phyloP scores from a whole-genome alignment of 2,888 invertebrate species.

The Orthosia incerta region DNA sequence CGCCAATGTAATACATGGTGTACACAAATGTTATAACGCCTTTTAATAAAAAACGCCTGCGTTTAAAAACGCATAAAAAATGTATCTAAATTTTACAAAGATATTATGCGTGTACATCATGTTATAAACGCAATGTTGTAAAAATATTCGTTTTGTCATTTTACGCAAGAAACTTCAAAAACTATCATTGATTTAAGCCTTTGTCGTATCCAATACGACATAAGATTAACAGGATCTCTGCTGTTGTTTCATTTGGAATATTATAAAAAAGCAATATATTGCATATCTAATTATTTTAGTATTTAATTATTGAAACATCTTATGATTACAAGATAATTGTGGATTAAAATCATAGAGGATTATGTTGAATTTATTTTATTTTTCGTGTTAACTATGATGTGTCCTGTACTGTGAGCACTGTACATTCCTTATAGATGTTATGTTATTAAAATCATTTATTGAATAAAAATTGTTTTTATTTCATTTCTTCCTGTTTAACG shows the following conservation, averaged over 20 bases:
- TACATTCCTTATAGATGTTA: slow-evolving; percentile 63
- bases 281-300: slow-evolving; percentile 62
- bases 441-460: slow-evolving; percentile 66
- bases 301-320: slow-evolving; percentile 42
- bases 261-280: slow-evolving; percentile 60
- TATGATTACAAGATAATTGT: slow-evolving; percentile 50
- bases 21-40: neutral
- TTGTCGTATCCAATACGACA: slow-evolving; percentile 42
- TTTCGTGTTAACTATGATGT: slow-evolving; percentile 32
- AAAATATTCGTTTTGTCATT: slow-evolving; percentile 21
- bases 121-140: slow-evolving; percentile 13
- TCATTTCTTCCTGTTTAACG: neutral
- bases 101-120: slow-evolving; percentile 12
- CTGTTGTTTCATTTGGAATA: slow-evolving; percentile 42
- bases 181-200: slow-evolving; percentile 12
- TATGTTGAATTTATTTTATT: slow-evolving; percentile 45
- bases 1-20: neutral
- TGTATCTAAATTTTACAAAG: slow-evolving; percentile 13
- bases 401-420: slow-evolving; percentile 57
- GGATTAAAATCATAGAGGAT: slow-evolving; percentile 48
- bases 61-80: slow-evolving; percentile 22
- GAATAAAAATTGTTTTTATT: slow-evolving; percentile 33
- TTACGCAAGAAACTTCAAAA: slow-evolving; percentile 3
- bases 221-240: slow-evolving; percentile 29
- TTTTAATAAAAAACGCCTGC: slow-evolving; percentile 15